A percentile compares a stretch with the other conserved stretches of the same genome.
Conservation (phyloP, 1,140 invertebrate species). For the Drosophila equinoxialis region DNA sequence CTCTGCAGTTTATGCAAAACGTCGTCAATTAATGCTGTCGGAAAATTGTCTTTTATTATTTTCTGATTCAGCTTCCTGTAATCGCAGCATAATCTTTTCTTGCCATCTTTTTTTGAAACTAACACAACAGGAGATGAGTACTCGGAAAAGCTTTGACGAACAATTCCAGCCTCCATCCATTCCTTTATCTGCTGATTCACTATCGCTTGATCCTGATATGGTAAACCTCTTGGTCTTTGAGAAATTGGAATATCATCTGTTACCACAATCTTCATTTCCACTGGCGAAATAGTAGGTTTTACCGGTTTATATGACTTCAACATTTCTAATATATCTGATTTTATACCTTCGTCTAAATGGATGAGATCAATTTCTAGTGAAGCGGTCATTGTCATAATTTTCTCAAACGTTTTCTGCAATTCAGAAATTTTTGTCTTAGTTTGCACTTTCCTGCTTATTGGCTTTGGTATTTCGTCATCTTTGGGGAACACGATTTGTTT, state of each 20-base stretch:
- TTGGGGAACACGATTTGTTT: no score
- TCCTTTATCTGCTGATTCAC: background rate
- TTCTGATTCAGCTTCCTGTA: no score
- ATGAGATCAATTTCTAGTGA: background rate
- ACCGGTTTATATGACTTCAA: background rate
- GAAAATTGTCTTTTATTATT: no score
- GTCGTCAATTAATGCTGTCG: no score
- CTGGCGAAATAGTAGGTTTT: background rate
- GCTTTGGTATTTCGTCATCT: no score
- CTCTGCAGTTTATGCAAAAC: no score
- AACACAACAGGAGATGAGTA: conserved; percentile 5
- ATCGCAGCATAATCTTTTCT: no score
- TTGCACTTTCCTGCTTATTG: no score
- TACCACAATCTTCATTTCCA: conserved; percentile 12
- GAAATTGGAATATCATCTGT: background rate
- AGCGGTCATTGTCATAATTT: no score
- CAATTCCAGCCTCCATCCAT: background rate
- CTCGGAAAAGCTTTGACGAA: conserved; percentile 7
- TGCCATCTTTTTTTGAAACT: no score
- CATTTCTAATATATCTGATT: background rate
- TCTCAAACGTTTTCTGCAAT: no score
- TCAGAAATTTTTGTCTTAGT: no score
- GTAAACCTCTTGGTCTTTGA: conserved; percentile 16
- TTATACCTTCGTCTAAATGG: conserved; percentile 4
- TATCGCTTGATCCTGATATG: background rate